phyloP scores from a whole-genome alignment of 2,113 vertebrate species.

The Vireo altiloquus region DNA sequence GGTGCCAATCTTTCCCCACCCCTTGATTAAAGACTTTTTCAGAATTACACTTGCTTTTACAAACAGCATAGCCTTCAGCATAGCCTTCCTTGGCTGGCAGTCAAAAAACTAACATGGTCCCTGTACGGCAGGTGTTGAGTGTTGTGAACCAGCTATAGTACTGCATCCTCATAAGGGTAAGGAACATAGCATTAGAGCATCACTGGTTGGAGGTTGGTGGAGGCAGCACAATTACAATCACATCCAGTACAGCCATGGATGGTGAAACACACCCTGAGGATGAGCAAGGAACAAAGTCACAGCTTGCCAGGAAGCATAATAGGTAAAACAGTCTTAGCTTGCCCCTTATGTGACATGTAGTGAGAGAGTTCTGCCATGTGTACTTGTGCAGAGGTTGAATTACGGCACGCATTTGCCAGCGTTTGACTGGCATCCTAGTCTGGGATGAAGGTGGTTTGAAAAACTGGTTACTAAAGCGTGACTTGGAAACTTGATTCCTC shows the following conservation, averaged over 20 bases:
- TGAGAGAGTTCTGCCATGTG: background rate
- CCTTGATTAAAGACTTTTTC: background rate
- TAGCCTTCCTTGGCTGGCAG: background rate
- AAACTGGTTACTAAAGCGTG: background rate
- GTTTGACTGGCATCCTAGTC: background rate
- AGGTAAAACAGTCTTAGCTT: background rate
- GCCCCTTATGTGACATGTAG: background rate
- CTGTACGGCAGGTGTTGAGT: background rate
- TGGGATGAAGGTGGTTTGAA: background rate
- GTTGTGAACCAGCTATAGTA: background rate
- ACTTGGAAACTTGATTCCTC: background rate
- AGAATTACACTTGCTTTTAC: background rate
- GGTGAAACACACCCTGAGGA: fast-evolving
- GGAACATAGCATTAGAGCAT: background rate
- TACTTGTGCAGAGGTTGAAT: background rate
- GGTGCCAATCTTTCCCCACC: background rate
- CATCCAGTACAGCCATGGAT: background rate
- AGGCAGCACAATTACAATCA: too few species aligned
- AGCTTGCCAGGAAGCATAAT: fast-evolving
- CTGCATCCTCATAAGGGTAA: background rate
- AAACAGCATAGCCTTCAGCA: background rate
- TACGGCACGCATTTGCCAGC: background rate
- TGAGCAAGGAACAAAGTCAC: background rate
- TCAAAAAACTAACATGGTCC: background rate
- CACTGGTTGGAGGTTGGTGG: background rate